Base-by-base conservation (phyloP, 2,113 vertebrate genomes). In the Otis tarda region DNA sequence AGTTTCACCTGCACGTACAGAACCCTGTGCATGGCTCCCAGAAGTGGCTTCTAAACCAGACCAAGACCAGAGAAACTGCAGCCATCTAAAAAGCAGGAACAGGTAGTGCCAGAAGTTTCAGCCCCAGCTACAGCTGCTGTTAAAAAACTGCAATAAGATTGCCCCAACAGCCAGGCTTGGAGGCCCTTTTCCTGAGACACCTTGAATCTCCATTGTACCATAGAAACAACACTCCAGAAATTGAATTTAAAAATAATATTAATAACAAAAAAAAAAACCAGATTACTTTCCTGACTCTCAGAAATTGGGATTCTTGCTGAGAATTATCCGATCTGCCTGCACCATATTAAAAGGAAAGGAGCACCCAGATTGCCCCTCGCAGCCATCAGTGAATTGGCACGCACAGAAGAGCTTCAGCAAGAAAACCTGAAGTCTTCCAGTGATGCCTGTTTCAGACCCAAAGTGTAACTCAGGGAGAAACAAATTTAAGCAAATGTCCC, bases 351-450 rank as follows among this genome's bases (percentile, higher is more conserved):
- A 74, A 83, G 20, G 25, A 56, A 74, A 69, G 47, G 35, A 79
- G 9, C 3, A 24, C 6, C 1, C 3, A 39, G 23, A 50, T n/a
- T 24, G 24, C 23, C 35, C 4, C 2, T 6, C 13, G 19, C 31
- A 21, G 19, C 28, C 73, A 83, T 39, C 33, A 31, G 17, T 41
- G 18, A 76, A 53, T 6, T 28, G 20, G 4, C 35, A 43, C 15
- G 25, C n/a, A 41, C 18, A 28, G 45, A 61, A 61, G 3, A 78
- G 43, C 45, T 81, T 76, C 21, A 59, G 30, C 50, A 41, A 35
- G 64, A 59, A 76, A 70, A 52, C 23, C 31, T 37, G 33, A 57
- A 63, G 14, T 61, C 19, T 69, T 85, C 12, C 28, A 24, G 8
- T 20, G 10, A 35, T 28, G 14, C 5, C 35, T 39, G 5, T 41